Evolutionary conservation across 1,140 invertebrate species (phyloP), one percentile per base, ranked within the genome.

Genomic region (Zaprionus camerounensis): DNA sequence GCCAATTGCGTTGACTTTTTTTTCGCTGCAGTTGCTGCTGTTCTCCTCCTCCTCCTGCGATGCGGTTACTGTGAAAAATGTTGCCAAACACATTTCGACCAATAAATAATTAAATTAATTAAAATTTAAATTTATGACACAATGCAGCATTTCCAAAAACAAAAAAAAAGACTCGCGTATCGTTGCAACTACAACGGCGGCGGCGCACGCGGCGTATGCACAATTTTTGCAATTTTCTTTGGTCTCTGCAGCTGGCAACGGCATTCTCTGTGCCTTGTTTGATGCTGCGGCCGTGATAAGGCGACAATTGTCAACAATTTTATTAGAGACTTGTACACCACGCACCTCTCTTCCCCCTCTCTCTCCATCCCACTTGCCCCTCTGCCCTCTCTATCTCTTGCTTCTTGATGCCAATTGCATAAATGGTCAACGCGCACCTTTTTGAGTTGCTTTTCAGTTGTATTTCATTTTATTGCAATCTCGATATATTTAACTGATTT

Each of bases 41-140:
- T 67, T 36, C 36, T 79, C 51, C 34, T 46, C 28, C 49, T 70
- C 34, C 71, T 63, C 36, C 69, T 9, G 58, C 38, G 73, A 66
- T 71, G 56, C 69, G 62, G 46, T 57, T 63, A 53, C 57, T 73
- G 59, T 61, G 64, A 67, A 76, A 72, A 77, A 76, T 76, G 73
- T 76, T 71, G 73, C 73, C 73, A 76, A 84, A 70, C 77, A 80
- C 77, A 64, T 59, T 73, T 66, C 81, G 56, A 78, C 71, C 80
- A 82, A 88, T 88, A 87, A 87, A 88, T 88, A 88, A 88, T 84
- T 88, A 87, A 88, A 87, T 87, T 87, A 88, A 87, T 88, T 87
- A 87, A 84, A 88, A 88, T 87, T 84, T 78, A 88, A 87, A 87
- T 84, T 87, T 88, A 88, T 88, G 82, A 73, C 82, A 61, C 78